Base-by-base conservation (phyloP, 1,140 invertebrate genomes). In the Laupala kohalensis region DNA sequence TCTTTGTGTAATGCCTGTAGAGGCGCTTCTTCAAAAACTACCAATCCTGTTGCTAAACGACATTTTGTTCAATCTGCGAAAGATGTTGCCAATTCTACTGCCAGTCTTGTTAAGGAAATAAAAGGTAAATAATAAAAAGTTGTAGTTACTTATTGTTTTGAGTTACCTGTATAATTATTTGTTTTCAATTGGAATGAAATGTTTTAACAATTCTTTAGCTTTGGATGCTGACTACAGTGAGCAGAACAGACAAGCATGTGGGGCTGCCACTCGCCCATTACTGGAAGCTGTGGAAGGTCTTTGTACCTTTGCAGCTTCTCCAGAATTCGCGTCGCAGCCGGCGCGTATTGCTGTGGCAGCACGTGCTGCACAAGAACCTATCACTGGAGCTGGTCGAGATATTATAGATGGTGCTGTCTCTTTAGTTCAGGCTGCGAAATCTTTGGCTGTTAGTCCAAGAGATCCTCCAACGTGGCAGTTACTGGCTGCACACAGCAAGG, bases 31-130 rank as follows among this genome's bases (percentile, higher is more conserved):
- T 91, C 92, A 67, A 94, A 92, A 79, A 97, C 94, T 4, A 88
- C 85, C 69, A 97, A 98, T 82, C 92, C 96, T 0, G 92, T 94
- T 25, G 93, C 95, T 62, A 98, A 98, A 81, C 82, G 95, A 73
- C 95, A 98, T 78, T 99, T 99, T 81, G 96, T 99, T 23, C 95
- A 98, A 78, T 93, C 94, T 73, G 96, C 96, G 26, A 97, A 97
- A 79, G 94, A 98, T 78, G 95, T 99, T 1, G 97, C 97, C 25
- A 97, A 96, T 81, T 94, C 93, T 4, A 99, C 97, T 4, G 93
- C 96, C 0, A 88, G 88, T 75, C 84, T 99, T 6, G 96, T 99
- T 1, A 95, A 95, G 80, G 92, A 95, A 78, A 98, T 99, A 73
- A 98, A 98, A 83, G 88, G 79, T 78, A 73, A 63, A 65, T 65